A percentile compares a stretch with the other conserved stretches of the same genome.
Conservation (phyloP, 1,140 invertebrate genomes). For the Habropoda laboriosa region DNA sequence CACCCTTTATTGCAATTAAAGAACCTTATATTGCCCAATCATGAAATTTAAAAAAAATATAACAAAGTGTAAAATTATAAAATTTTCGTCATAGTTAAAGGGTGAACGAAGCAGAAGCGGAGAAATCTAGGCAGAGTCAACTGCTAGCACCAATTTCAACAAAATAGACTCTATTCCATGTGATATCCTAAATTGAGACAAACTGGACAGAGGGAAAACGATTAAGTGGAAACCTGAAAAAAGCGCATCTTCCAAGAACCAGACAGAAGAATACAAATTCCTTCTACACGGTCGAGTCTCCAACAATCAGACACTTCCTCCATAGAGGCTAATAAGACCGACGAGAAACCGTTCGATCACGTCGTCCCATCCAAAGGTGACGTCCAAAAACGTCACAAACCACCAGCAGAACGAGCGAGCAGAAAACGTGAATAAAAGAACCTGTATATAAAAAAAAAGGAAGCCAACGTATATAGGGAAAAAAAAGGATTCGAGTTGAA, state of each 20-base stretch:
- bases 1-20: too few relatives aligned
- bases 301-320: slow-evolving; percentile 13
- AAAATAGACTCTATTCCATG: too few relatives aligned
- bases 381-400: slow-evolving; percentile 5
- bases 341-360: slow-evolving; percentile 50
- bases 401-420: neutral
- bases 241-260: slow-evolving; percentile 16
- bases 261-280: slow-evolving; percentile 34
- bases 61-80: too few relatives aligned
- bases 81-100: too few relatives aligned
- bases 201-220: neutral
- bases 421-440: neutral
- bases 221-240: neutral
- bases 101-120: too few relatives aligned
- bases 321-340: slow-evolving; percentile 24
- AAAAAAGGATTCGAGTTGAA: slow-evolving; percentile 46
- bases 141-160: neutral
- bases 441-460: neutral
- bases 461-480: neutral
- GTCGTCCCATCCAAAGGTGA: neutral
- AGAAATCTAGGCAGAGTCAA: too few relatives aligned
- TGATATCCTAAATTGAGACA: slow-evolving; percentile 10
- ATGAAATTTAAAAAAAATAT: too few relatives aligned
- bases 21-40: too few relatives aligned
- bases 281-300: neutral